These are phyloP conservation scores for Pithecia hirsuta DNA, from an alignment of 2,797 vertebrate species.

Conservation along the genomic window DNA sequence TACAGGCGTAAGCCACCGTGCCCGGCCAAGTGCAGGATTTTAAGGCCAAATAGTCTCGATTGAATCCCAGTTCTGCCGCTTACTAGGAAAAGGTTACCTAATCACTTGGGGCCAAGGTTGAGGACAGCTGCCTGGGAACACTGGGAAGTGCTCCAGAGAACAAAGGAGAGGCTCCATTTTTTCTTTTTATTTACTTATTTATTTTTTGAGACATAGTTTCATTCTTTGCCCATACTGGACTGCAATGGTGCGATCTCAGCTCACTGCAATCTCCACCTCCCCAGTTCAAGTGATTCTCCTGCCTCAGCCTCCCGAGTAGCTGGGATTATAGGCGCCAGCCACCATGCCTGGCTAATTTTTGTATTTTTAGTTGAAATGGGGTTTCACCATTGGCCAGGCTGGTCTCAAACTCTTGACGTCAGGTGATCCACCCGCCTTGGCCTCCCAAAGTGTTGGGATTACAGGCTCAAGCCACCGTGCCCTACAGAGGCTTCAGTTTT, in stretches of 20 bases:
- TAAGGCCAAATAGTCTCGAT: not conserved
- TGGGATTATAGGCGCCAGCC: not conserved
- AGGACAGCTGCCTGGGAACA: not conserved
- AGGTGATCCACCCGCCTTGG: too few relatives aligned
- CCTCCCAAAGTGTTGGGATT: too few relatives aligned
- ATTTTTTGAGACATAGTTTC: not conserved
- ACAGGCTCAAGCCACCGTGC: accelerated
- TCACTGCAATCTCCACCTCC: not conserved
- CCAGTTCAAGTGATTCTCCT: not conserved
- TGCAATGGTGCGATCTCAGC: not conserved
- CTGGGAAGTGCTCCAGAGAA: not conserved
- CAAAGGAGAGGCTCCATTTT: not conserved
- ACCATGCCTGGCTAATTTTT: too few relatives aligned
- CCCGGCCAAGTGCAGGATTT: not conserved
- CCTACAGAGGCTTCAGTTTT: not conserved
- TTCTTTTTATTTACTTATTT: not conserved
- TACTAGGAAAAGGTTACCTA: not conserved
- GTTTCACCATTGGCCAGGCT: too few relatives aligned
- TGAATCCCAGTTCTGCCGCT: not conserved
- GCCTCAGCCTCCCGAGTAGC: not conserved
- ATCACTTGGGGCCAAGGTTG: not conserved
- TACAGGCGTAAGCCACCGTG: too few relatives aligned
- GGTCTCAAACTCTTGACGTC: too few relatives aligned
- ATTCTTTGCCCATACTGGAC: not conserved
- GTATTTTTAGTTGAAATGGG: too few relatives aligned